Evolutionary conservation across 1,140 invertebrate species (phyloP), one percentile per base, ranked within the genome.

Genomic region (Nephila pilipes): DNA sequence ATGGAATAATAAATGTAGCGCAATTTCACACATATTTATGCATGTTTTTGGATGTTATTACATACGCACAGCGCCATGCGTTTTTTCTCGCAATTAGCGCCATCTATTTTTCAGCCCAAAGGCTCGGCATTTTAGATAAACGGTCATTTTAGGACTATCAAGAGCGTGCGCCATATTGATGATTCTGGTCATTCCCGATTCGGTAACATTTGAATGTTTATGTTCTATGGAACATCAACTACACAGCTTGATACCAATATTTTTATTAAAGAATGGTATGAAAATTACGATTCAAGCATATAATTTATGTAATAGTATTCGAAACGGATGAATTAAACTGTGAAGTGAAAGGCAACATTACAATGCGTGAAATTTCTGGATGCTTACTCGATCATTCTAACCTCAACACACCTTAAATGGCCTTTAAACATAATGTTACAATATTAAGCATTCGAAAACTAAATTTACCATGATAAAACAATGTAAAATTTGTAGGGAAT

Each of bases 11-110:
- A 32, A 32, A 75, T 20, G 12, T 32, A 29, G 29, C 29, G 2
- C 16, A 16, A 36, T 20, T 75, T 75, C 5, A 75, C 14, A 36
- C 29, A 14, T 75, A 75, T 36, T 75, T 75, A 75, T 75, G 29
- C 4, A 55, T 55, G 46, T 55, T 83, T 83, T 83, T 12, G 38
- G 81, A 57, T 55, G 46, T 18, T 83, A 83, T 83, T 83, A 55
- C 81, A 87, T 63, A 25, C 55, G 22, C 25, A 87, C 58, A 93
- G 58, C 91, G 91, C 91, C 91, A 93, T 87, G 54, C 91, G 81
- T 85, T 90, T 90, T 92, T 93, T 93, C 85, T 87, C 75, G 87
- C 92, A 93, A 93, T 93, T 93, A 93, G 92, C 92, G 92, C 92
- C 92, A 93, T 93, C 92, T 93, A 93, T 93, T 93, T 93, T 93